Evolutionary conservation across 2,113 vertebrate genomes (phyloP), one percentile per base, ranked within the genome.

Genomic region (Cercocebus atys): DNA sequence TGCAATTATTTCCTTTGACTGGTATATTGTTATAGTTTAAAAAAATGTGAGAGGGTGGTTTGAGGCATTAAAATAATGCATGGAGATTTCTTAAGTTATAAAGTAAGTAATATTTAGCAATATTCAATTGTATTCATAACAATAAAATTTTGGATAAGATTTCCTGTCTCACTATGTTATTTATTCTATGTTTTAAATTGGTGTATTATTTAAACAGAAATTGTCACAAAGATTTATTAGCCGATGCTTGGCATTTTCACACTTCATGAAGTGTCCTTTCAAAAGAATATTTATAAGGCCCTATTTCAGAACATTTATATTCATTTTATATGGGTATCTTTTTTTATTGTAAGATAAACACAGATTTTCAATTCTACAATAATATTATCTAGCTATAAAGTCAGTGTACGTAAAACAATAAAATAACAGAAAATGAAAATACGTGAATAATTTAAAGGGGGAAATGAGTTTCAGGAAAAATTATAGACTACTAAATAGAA

Each of bases 241-340:
- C 27, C 75, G 20, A 68, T 92, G 7, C 12, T 84, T 97, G 55
- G 38, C 75, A 97, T 90, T 93, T 94, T 96, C 88, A 94, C 50
- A 94, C 38, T 93, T 96, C 75, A 97, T 66, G 81, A 94, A 57
- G 22, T 94, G 16, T 84, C 43, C 47, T 87, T 93, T 88, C n/a
- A 95, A 87, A 89, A 38, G 30, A 95, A 57, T 97, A 80, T 76
- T 94, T 94, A 87, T 90, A 94, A 97, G 55, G 84, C 90, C 75
- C 92, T 5, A 32, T 80, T 95, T 87, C 38, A 68, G 76, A 90
- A 89, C 52, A 92, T 18, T 8, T 75, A 55, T 66, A 89, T 97
- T 96, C 32, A 78, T 43, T 86, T 7, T 83, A 95, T 83, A 14
- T 82, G 50, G 27, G 64, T 2, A 57, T 43, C 79, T 59, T 84